Base-by-base conservation (phyloP, 2,113 vertebrate species). In the Rhodinocichla rosea region DNA sequence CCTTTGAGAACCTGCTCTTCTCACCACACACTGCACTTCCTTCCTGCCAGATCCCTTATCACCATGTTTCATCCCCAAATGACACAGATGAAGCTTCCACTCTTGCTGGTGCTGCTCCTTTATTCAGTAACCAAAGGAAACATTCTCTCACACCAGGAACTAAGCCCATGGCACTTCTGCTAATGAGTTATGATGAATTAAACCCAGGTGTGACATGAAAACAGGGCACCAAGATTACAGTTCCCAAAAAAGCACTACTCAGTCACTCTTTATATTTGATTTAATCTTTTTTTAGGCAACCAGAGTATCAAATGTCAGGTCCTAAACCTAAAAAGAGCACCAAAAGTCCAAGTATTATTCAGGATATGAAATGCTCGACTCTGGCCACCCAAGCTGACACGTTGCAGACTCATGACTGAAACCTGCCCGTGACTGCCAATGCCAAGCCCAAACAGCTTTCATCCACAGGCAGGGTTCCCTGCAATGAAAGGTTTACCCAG, bases 401-500 rank as follows among this genome's bases (percentile, higher is more conserved):
- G 7, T 20, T 53, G 42, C 39, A 33, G 69, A 65, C 11, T 45
- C 63, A 13, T 27, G 33, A 55, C 11, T 33, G 49, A 50, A 59
- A 52, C 13, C 42, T 71, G 33, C 22, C 28, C 21, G 11, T 0
- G 0, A 20, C 0, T 3, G 55, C 45, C 42, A 15, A 3, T 16
- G 35, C 16, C 28, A 23, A 92, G 19, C 50, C 70, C 52, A 27
- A 49, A 45, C 11, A 73, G 13, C 24, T 65, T 78, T 47, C 19
- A 39, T 8, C 32, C 6, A 37, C 13, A 12, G 0, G 5, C 24
- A 11, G 15, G 2, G 35, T 13, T 78, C 52, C 39, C 32, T 52
- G n/a, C n/a, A 71, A 53, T 1, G 10, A 47, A 57, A 76, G 10
- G 47, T 44, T 14, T 17, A 33, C 10, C 53, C 30, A 73, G 57